A percentile compares a stretch with the other conserved stretches of the same genome.
Evolutionary conservation across 2,888 invertebrate species (phyloP).

Genomic region (Pollenia labialis): DNA sequence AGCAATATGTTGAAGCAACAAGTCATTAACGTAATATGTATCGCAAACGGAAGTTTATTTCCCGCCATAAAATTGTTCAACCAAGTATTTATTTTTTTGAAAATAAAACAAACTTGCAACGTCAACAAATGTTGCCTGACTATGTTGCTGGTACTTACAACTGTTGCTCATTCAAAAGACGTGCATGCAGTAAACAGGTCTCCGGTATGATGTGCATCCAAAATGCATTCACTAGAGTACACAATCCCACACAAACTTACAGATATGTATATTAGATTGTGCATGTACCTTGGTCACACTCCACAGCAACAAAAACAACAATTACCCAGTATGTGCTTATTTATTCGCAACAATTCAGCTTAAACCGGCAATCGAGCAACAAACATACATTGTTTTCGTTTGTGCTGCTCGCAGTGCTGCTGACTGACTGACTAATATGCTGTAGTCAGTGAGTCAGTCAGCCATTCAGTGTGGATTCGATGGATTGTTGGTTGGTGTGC

Average conservation of each 20-base stretch:
- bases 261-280: neutral
- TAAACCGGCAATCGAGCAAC: conserved; percentile 65
- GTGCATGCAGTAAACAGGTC: conserved; percentile 20
- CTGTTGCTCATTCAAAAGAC: conserved; percentile 48
- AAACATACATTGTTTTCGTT: conserved; percentile 21
- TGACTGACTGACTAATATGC: conserved; percentile 21
- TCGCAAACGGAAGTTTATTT: conserved; percentile 66
- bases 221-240: conserved; percentile 34
- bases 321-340: conserved; percentile 16
- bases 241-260: conserved; percentile 5
- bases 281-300: conserved; percentile 25
- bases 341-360: conserved; percentile 51
- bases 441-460: conserved; percentile 40
- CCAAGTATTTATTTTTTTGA: neutral
- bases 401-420: conserved; percentile 45
- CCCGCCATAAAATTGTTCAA: conserved; percentile 69
- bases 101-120: neutral
- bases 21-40: conserved; percentile 8
- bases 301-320: conserved; percentile 41
- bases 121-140: conserved; percentile 46
- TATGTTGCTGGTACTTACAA: conserved; percentile 55
- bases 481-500: conserved; percentile 55
- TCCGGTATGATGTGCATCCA: conserved; percentile 35
- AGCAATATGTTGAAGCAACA: conserved; percentile 56
- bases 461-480: conserved; percentile 41